Evolutionary conservation across 1,140 invertebrate species (phyloP).

Genomic region (Orussus abietinus): DNA sequence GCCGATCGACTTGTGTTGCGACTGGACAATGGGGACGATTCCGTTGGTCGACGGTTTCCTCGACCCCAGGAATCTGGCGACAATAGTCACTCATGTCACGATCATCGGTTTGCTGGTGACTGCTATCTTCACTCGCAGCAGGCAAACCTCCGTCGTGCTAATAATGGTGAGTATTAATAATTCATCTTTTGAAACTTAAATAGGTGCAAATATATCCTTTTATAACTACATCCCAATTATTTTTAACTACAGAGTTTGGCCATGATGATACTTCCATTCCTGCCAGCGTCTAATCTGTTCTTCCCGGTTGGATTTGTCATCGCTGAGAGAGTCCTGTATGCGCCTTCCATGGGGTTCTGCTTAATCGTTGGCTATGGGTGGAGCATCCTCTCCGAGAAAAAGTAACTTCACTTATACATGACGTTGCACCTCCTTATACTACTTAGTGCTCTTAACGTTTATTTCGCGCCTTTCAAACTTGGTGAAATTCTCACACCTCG

Average conservation of each 20-base stretch:
- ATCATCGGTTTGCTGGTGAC: conserved; percentile 62
- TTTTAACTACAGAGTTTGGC: conserved; percentile 68
- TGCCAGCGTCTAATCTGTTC: conserved; percentile 95
- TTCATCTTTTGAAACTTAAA: not conserved
- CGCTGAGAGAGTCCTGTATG: conserved; percentile 92
- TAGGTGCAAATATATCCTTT: conserved; percentile 8
- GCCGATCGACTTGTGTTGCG: conserved; percentile 89
- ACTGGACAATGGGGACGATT: conserved; percentile 98
- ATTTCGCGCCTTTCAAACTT: not conserved
- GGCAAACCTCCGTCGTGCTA: conserved; percentile 68
- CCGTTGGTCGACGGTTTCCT: conserved; percentile 75
- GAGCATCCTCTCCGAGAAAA: conserved; percentile 53
- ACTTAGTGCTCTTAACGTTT: not conserved
- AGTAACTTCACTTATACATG: conserved; percentile 38
- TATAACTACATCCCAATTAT: conserved; percentile 3
- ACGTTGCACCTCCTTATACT: not conserved
- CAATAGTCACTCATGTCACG: conserved; percentile 66
- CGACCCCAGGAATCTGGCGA: conserved; percentile 83
- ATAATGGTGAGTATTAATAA: conserved; percentile 67
- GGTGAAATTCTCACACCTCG: conserved; percentile 2
- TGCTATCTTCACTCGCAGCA: conserved; percentile 64
- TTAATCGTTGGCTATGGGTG: conserved; percentile 83
- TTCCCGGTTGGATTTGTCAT: conserved; percentile 97
- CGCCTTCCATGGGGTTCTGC: conserved; percentile 97
- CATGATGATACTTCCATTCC: conserved; percentile 84